Percentiles rank a stretch among this genome's conserved stretches.
phyloP scores from a whole-genome alignment of 2,888 invertebrate genomes.

The Auanema freiburgensis region DNA sequence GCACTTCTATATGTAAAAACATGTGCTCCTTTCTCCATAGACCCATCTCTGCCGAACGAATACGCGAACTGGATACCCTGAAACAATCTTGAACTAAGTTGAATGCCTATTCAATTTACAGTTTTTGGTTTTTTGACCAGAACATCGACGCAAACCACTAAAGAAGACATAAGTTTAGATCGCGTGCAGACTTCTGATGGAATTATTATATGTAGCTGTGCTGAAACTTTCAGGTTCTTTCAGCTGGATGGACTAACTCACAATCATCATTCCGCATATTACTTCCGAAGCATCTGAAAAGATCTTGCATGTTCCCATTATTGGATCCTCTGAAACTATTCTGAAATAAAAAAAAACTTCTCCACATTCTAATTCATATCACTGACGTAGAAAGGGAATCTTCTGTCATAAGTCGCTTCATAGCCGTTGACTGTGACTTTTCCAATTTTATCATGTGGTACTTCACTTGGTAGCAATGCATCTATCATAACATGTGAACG shows the following conservation, averaged over 20 bases:
- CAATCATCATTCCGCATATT: constrained; percentile 12
- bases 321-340: constrained; percentile 1
- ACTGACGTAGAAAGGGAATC: constrained; percentile 12
- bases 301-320: constrained; percentile 18
- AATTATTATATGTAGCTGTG: constrained; percentile 37
- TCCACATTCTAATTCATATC: background rate
- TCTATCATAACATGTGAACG: constrained; percentile 22
- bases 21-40: constrained; percentile 45
- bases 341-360: constrained; percentile 6
- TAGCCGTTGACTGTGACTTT: constrained; percentile 40
- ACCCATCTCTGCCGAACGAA: constrained; percentile 17
- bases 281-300: constrained; percentile 11
- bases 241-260: no score
- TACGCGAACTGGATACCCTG: constrained; percentile 43
- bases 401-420: constrained; percentile 32
- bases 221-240: constrained; percentile 16
- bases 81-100: constrained; percentile 5
- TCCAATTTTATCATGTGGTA: constrained; percentile 16
- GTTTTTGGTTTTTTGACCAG: constrained; percentile 40
- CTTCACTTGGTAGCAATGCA: constrained; percentile 43
- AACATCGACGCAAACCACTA: constrained; percentile 35
- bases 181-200: constrained; percentile 21
- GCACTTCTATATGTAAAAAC: constrained; percentile 57
- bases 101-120: no score
- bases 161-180: no score